Evolutionary conservation across 2,888 invertebrate species (phyloP), one percentile per base, ranked within the genome.

Genomic region (Mythimna pallens): DNA sequence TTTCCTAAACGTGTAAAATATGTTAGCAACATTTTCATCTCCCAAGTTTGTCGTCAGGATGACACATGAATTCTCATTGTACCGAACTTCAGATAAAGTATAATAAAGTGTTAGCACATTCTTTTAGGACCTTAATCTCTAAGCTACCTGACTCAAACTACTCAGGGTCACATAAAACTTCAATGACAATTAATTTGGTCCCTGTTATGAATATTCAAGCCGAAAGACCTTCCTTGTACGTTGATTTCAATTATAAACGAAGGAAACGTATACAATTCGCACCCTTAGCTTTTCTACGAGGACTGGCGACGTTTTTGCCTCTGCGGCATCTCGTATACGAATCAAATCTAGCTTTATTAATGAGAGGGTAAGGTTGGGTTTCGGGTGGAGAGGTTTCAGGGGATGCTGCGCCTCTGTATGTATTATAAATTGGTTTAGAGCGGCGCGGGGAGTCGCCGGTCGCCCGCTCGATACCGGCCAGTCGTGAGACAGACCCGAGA

Each of bases 361-460:
- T 0, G 9, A 20, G 2, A n/a, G 20, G 1, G 30, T 86, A 92
- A 85, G 91, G 92, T 92, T 76, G 83, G 66, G 72, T 86, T 89
- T 93, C 40, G 75, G 63, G 73, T 81, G 90, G 68, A 73, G 63
- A 63, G 76, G 68, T 76, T 76, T 80, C 88, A 88, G 92, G 95
- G 96, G 96, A 96, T 96, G 96, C 96, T 96, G 95, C 94, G 94
- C 93, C 95, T 94, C 93, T 92, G 95, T 96, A 96, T 96, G 95
- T 96, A 96, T 96, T 96, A 96, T 96, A 96, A 96, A 96, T 96
- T 95, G 96, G 95, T 96, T 95, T 95, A 95, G 95, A 95, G 94
- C 89, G 92, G 94, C 90, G 94, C 92, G 94, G 94, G 95, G 94
- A 92, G 92, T 88, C 88, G 91, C 85, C 89, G 90, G 90, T 87